A percentile compares a stretch with the other conserved stretches of the same genome.
phyloP scores from a whole-genome alignment of 2,797 vertebrate species.

The Buceros bicornis region DNA sequence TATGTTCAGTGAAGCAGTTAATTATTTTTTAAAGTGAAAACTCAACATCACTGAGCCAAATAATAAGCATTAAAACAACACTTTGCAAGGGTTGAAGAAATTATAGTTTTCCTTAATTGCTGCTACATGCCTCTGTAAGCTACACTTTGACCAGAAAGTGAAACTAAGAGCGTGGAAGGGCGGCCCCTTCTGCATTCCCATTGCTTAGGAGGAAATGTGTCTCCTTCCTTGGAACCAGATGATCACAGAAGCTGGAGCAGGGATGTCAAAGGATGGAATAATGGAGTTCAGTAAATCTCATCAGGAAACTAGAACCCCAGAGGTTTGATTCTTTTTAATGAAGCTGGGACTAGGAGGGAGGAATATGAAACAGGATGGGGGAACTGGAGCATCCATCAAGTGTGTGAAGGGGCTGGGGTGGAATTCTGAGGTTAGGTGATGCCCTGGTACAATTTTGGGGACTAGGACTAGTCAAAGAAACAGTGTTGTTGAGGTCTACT shows the following conservation, averaged over 20 bases:
- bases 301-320: neutral
- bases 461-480: neutral
- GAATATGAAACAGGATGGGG: neutral
- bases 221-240: neutral
- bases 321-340: neutral
- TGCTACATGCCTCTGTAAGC: neutral
- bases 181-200: neutral
- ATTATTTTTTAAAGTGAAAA: neutral
- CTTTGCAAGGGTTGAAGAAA: neutral
- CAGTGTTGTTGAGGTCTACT: neutral
- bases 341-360: neutral
- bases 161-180: neutral
- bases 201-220: neutral
- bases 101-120: neutral
- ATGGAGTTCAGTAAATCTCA: neutral
- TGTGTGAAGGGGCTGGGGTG: neutral
- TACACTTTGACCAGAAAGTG: neutral
- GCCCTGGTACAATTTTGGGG: neutral
- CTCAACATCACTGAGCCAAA: neutral
- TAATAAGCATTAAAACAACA: neutral
- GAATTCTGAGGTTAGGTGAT: neutral
- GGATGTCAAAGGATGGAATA: neutral
- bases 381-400: neutral
- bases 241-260: neutral
- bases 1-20: conserved; percentile 11